Base-by-base conservation (phyloP, 2,113 vertebrate genomes). In the Bombycilla garrulus region DNA sequence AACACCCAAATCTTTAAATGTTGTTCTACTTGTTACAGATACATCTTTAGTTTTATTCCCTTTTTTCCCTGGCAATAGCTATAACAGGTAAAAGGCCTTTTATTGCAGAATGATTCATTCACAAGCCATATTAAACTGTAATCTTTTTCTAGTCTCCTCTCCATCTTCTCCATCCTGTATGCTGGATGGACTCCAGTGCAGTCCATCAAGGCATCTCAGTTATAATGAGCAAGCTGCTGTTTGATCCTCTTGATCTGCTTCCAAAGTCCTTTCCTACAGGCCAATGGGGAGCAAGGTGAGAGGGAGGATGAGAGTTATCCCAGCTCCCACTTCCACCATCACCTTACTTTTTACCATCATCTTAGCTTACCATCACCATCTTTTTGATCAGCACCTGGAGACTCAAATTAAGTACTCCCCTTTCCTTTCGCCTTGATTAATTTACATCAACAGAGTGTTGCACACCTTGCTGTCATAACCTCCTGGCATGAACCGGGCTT, bases 201-300 rank as follows among this genome's bases (percentile, higher is more conserved):
- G 78, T 95, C 95, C 79, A 95, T 97, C 88, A 95, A 90, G 92
- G 94, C 76, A 86, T 95, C 88, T 94, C 85, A 91, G 88, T 95
- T 94, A 88, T 81, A 96, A 93, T 58, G 84, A 96, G 77, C 95
- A 96, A 96, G 95, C 80, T 97, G 82, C 72, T 95, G 70, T 77
- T 69, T 93, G 86, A 45, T 24, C 48, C 36, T 78, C 50, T 85
- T 85, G 26, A 42, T 19, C 17, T 56, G 17, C 12, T 90, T 22
- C 79, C 36, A 31, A 44, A 45, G 21, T 50, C 28, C 24, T 80
- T 56, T 86, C 42, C 54, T 40, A 2, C 9, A 51, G 36, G 29
- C 5, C 67, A 61, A 33, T 12, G 19, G 35, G 56, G 23, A 92
- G 17, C 6, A 33, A 12, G 3, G 6, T 22, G 36, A 38, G 31